Base-by-base conservation (phyloP, 2,113 vertebrate species). In the Pithys albifrons region DNA sequence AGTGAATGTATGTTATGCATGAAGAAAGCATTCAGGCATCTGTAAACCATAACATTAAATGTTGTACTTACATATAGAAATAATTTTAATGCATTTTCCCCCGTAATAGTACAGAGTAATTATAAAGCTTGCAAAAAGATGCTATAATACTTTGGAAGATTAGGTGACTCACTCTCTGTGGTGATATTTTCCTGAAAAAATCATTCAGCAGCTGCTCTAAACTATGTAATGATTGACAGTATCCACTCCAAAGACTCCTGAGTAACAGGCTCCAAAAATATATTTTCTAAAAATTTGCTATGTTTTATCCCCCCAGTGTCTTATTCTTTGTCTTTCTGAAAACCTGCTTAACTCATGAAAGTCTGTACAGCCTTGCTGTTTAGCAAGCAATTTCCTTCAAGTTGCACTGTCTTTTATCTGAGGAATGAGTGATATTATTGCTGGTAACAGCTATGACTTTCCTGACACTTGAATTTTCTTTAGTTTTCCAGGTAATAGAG, bases 41-140 rank as follows among this genome's bases (percentile, higher is more conserved):
- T 24, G 14, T 31, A 46, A 77, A 83, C 6, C 20, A 24, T n/a
- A 82, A 45, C 14, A 52, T 46, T 71, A 27, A 58, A 41, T 58
- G 37, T 23, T 37, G 6, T 55, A n/a, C 6, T 55, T 74, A 25
- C 14, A 31, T 31, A 22, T 0, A 67, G 19, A 77, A 81, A 57
- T 48, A 0, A 48, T 61, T 84, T 51, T 29, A 55, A 48, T 25
- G 5, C 2, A 12, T n/a, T 43, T 67, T 35, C 14, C 0, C 6
- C 6, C 3, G 67, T 70, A 57, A 3, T 46, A 72, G 31, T 18
- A 54, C 19, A 74, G 6, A 28, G 2, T 46, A 85, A 73, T 70
- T 18, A 16, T 24, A 31, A 91, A 69, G 5, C 45, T 71, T 37
- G 33, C 14, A 82, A 70, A 95, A 91, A 35, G 8, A 51, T 49